Evolutionary conservation across 2,113 vertebrate genomes (phyloP).

Genomic region (Microcebus tavaratra): DNA sequence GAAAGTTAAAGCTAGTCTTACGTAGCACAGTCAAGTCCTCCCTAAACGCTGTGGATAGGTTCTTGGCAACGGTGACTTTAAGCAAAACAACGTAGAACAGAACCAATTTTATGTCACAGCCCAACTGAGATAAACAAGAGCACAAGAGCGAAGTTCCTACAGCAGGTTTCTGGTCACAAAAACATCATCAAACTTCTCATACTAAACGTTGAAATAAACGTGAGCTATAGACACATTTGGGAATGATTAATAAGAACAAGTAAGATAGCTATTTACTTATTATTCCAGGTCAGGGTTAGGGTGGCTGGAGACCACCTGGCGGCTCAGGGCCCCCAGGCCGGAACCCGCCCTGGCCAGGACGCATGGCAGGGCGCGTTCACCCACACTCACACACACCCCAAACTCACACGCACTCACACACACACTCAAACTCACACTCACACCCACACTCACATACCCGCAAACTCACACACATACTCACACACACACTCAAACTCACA

Average conservation of each 20-base stretch:
- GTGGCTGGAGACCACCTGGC: background rate
- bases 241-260: background rate
- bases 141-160: background rate
- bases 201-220: background rate
- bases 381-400: too few relatives aligned
- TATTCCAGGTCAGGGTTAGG: background rate
- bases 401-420: too few relatives aligned
- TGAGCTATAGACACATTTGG: background rate
- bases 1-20: rapidly evolving
- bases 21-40: background rate
- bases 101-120: background rate
- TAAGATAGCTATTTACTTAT: background rate
- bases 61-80: background rate
- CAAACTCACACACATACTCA: too few relatives aligned
- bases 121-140: background rate
- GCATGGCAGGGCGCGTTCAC: rapidly evolving
- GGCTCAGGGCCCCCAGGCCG: background rate
- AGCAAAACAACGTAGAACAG: background rate
- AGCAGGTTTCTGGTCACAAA: background rate
- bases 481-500: too few relatives aligned
- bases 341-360: background rate
- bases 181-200: background rate
- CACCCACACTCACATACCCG: too few relatives aligned
- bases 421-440: too few relatives aligned
- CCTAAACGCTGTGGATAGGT: background rate